phyloP scores from a whole-genome alignment of 2,113 vertebrate genomes.

The Jaculus jaculus region DNA sequence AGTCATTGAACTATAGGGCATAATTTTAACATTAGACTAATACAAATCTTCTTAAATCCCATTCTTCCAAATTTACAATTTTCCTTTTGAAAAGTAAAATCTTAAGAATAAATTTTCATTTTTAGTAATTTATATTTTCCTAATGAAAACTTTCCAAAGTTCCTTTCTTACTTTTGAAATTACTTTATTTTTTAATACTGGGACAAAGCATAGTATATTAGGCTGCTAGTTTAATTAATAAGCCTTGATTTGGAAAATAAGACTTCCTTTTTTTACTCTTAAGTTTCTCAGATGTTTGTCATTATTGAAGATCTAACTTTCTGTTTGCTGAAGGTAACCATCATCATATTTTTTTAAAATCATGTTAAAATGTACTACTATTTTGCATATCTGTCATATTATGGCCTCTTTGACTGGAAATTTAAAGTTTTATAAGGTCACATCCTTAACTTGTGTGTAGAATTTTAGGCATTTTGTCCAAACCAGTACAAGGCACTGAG shows the following conservation, averaged over 20 bases:
- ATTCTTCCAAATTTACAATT: constrained; percentile 34
- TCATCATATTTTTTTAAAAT: not conserved
- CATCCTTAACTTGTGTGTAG: not conserved
- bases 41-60: not conserved
- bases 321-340: not conserved
- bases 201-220: constrained; percentile 5
- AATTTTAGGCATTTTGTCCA: constrained; percentile 30
- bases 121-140: constrained; percentile 32
- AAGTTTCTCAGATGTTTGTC: constrained; percentile 36
- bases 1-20: not conserved
- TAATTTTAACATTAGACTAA: constrained; percentile 6
- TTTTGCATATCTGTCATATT: not conserved
- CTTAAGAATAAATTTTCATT: not conserved
- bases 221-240: constrained; percentile 28
- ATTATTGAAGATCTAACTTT: constrained; percentile 29
- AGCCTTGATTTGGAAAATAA: constrained; percentile 32
- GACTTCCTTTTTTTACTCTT: not conserved
- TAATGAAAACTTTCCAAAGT: constrained; percentile 8
- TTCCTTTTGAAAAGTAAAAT: constrained; percentile 44
- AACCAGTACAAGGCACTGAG: not conserved
- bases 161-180: constrained; percentile 42
- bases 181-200: constrained; percentile 37
- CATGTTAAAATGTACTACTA: constrained; percentile 19
- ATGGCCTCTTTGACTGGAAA: constrained; percentile 58
- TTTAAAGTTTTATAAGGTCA: not conserved